Evolutionary conservation across 2,797 vertebrate genomes (phyloP).

Genomic region (Graptemys geographica): DNA sequence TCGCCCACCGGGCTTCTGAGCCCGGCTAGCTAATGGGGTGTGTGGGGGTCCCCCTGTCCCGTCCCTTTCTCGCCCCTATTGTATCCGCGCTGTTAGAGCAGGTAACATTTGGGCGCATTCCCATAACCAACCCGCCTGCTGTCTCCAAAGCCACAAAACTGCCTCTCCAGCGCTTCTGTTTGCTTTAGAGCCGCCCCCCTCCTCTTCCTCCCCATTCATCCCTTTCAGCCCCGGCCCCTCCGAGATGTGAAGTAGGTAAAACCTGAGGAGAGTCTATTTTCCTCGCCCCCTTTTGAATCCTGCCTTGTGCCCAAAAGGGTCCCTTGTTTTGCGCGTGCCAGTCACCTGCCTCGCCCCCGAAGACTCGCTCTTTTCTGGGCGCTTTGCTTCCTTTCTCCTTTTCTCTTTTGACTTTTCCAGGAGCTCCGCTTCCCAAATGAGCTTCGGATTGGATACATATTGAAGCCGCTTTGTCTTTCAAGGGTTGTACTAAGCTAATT

Average conservation of each 20-base stretch:
- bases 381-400: conserved; percentile 75
- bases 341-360: conserved; percentile 83
- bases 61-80: accelerated
- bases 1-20: background rate
- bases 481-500: conserved; percentile 90
- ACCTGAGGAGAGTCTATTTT: conserved; percentile 84
- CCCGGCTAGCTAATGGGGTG: background rate
- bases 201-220: conserved; percentile 51
- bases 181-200: conserved; percentile 58
- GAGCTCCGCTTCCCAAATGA: conserved; percentile 82
- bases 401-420: conserved; percentile 86
- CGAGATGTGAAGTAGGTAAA: conserved; percentile 80
- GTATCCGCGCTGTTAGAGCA: background rate
- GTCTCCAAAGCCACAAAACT: conserved; percentile 16
- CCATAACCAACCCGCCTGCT: conserved; percentile 78
- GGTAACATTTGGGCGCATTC: conserved; percentile 85
- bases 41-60: too few species aligned
- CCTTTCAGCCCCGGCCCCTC: conserved; percentile 73
- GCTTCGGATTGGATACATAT: conserved; percentile 88
- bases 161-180: conserved; percentile 53
- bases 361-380: conserved; percentile 73
- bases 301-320: conserved; percentile 85
- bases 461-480: conserved; percentile 86
- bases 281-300: conserved; percentile 81
- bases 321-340: conserved; percentile 86